Evolutionary conservation across 2,888 invertebrate genomes (phyloP).

Genomic region (Drosophila barbarae): DNA sequence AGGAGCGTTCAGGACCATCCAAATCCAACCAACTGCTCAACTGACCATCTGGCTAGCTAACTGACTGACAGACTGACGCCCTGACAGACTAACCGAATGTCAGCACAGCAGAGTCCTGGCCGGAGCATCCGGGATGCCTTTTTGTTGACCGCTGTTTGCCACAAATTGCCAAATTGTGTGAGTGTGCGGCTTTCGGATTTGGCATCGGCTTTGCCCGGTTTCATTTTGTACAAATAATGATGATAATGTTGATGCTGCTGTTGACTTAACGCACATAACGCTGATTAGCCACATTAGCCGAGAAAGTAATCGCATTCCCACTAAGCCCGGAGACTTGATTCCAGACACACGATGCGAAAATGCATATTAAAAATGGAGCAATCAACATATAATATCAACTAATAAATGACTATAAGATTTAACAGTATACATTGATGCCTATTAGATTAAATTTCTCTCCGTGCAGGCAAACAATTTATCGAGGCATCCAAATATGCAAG

Average conservation of each 20-base stretch:
- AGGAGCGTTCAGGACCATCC: constrained; percentile 21
- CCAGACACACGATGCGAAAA: neutral
- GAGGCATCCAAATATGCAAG: constrained; percentile 27
- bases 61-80: constrained; percentile 17
- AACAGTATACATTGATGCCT: neutral
- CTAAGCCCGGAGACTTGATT: constrained; percentile 23
- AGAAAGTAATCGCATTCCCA: constrained; percentile 14
- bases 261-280: constrained; percentile 60
- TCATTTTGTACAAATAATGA: constrained; percentile 62
- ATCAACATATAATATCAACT: neutral
- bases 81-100: constrained; percentile 34
- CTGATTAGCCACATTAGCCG: constrained; percentile 49
- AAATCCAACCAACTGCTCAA: constrained; percentile 36
- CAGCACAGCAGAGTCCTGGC: constrained; percentile 26
- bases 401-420: too few relatives aligned
- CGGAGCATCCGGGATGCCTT: constrained; percentile 28
- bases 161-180: constrained; percentile 66
- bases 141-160: constrained; percentile 50
- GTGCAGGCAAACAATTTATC: constrained; percentile 19
- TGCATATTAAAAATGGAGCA: too few relatives aligned
- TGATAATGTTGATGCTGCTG: constrained; percentile 59
- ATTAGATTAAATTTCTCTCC: neutral
- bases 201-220: constrained; percentile 38
- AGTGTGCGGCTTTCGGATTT: constrained; percentile 24
- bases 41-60: constrained; percentile 31